These are phyloP conservation scores for Propsilocerus akamusi DNA, from an alignment of 1,140 invertebrate genomes.

Conservation along the genomic window DNA sequence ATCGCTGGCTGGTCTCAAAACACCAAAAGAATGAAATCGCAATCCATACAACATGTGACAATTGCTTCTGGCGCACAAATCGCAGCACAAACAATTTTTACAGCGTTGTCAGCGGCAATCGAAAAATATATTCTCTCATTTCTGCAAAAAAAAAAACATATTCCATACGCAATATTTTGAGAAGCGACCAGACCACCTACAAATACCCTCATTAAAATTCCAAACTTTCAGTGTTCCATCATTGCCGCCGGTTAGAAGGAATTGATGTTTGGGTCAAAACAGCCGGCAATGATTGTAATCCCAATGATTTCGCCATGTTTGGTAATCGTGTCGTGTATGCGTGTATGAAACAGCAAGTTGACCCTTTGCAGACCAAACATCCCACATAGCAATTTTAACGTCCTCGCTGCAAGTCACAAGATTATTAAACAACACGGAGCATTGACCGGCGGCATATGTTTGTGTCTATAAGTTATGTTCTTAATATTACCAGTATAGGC, in stretches of 20 bases:
- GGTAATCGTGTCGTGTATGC: conserved; percentile 34
- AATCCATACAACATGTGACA: conserved; percentile 15
- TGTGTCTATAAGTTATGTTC: conserved; percentile 46
- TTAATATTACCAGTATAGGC: too few species aligned
- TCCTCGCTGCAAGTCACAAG: conserved; percentile 47
- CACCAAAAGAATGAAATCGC: too few species aligned
- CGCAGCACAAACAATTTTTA: conserved; percentile 9
- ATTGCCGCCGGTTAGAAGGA: conserved; percentile 47
- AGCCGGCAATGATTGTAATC: conserved; percentile 56
- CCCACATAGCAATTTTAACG: conserved; percentile 53
- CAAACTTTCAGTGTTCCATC: conserved; percentile 51
- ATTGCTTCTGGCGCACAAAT: conserved; percentile 3
- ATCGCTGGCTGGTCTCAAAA: too few species aligned
- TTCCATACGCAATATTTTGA: conserved; percentile 43
- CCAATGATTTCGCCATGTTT: conserved; percentile 34
- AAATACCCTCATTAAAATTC: conserved; percentile 55
- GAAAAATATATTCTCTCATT: conserved; percentile 24
- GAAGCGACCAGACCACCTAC: too few species aligned
- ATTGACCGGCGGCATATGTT: conserved; percentile 43
- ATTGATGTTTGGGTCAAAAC: conserved; percentile 47
- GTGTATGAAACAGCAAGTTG: conserved; percentile 39
- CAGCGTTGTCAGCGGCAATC: not conserved
- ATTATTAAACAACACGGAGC: conserved; percentile 45
- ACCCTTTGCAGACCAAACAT: conserved; percentile 40
- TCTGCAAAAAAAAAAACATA: conserved; percentile 37